Evolutionary conservation across 2,797 vertebrate species (phyloP), one percentile per base, ranked within the genome.

Genomic region (Pseudotriccus pelzelni): DNA sequence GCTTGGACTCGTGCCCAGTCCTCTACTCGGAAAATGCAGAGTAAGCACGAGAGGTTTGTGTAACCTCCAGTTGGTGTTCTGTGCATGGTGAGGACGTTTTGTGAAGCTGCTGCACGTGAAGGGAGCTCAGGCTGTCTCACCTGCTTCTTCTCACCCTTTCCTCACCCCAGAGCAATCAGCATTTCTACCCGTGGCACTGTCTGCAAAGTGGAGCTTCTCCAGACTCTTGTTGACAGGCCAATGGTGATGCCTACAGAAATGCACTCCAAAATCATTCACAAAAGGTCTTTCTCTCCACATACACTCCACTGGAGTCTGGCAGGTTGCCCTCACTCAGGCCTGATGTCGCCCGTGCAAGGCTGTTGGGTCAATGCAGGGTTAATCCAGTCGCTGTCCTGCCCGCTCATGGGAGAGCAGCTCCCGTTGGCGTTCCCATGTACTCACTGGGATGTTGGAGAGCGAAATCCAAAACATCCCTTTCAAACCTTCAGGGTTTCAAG

Each of bases 1-100:
- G 43, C 46, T 96, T 96, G 95, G 94, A 92, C 32, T 20, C n/a
- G 34, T 55, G 87, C 89, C 94, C 92, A 89, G 76, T 9, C 53
- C 84, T 83, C 49, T 37, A 50, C 78, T 89, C 43, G 1, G 0
- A 73, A 95, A 94, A 73, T 18, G 78, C 92, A 75, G 58, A 89
- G 87, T 50, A 94, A 96, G 87, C 84, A 85, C 1, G 0, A 90
- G 86, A 89, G 88, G 37, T 80, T 70, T 89, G 84, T 73, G 23
- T 60, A 86, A 82, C 63, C 89, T 88, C 62, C 27, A 19, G 2
- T 6, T 49, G 83, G 32, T 36, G 86, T 82, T 90, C 43, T 81
- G 34, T 52, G 69, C 1, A 0, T 7, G 23, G 25, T 43, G 25
- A 73, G 80, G 79, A 55, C 59, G 47, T 74, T 78, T 66, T 69